Evolutionary conservation across 1,140 invertebrate species (phyloP).

Genomic region (Yoshiicerus persimilis): DNA sequence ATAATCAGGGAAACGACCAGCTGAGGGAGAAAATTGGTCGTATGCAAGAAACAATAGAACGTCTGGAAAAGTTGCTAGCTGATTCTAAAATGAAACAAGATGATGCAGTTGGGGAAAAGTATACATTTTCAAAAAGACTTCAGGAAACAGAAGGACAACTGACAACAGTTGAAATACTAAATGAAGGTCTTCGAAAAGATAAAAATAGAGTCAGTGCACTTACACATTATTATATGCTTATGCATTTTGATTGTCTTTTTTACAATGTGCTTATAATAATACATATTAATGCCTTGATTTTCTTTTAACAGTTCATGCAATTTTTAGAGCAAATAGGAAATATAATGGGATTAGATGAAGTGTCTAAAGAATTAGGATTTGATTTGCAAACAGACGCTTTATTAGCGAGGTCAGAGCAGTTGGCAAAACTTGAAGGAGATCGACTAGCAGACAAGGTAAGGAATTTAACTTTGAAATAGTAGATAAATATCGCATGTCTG

Average conservation of each 20-base stretch:
- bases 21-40: constrained; percentile 46
- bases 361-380: constrained; percentile 73
- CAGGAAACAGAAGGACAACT: constrained; percentile 73
- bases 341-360: constrained; percentile 73
- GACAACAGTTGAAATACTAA: constrained; percentile 63
- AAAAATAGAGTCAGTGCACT: constrained; percentile 55
- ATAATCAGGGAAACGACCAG: constrained; percentile 48
- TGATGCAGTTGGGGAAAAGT: constrained; percentile 64
- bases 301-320: constrained; percentile 64
- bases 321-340: constrained; percentile 72
- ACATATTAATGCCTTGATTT: too few species aligned
- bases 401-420: constrained; percentile 72
- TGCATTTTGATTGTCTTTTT: not conserved
- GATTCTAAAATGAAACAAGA: constrained; percentile 44
- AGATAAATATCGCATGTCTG: too few species aligned
- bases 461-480: too few species aligned
- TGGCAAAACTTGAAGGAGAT: constrained; percentile 73
- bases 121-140: constrained; percentile 64
- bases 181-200: constrained; percentile 67
- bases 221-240: not conserved
- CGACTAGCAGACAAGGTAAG: constrained; percentile 74
- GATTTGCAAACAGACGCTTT: constrained; percentile 77
- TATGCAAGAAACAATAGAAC: constrained; percentile 53
- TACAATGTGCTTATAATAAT: not conserved
- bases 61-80: constrained; percentile 51